Conservation (phyloP, 1,140 invertebrate species). For the Phymastichus coffea region DNA sequence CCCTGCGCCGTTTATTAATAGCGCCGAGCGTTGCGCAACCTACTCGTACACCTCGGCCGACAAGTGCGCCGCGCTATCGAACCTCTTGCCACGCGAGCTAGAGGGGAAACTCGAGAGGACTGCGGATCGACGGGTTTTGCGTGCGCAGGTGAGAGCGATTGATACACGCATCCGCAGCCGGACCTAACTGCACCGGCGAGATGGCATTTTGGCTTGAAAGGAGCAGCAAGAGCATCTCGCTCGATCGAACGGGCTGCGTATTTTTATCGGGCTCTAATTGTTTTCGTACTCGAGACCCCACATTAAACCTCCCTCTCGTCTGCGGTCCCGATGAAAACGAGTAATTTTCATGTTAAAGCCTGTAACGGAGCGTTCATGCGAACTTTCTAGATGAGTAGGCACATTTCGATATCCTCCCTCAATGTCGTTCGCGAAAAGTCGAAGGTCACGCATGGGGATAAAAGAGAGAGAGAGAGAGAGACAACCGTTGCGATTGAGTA, state of each 20-base stretch:
- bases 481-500: not conserved
- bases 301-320: conserved; percentile 20
- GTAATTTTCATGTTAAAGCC: conserved; percentile 42
- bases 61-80: conserved; percentile 1
- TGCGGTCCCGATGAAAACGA: conserved; percentile 33
- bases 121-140: no score
- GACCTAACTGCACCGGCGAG: no score
- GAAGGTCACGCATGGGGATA: conserved; percentile 19
- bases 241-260: no score
- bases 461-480: not conserved
- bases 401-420: conserved; percentile 30
- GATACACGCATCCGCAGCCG: no score
- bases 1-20: no score
- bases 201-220: no score
- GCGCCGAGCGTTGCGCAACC: no score
- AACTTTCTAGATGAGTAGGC: conserved; percentile 36
- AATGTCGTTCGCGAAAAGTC: conserved; percentile 19
- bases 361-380: conserved; percentile 38
- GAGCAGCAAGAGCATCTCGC: no score
- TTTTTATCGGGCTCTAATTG: conserved; percentile 36
- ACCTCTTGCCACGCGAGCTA: not conserved
- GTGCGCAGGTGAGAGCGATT: no score
- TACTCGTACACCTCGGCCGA: no score
- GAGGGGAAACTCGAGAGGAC: not conserved
- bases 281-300: conserved; percentile 20